Percentiles rank a stretch among this genome's conserved stretches.
These are phyloP conservation scores for Caenorhabditis sp. DNA, from an alignment of 2,888 invertebrate species.

Conservation along the genomic window DNA sequence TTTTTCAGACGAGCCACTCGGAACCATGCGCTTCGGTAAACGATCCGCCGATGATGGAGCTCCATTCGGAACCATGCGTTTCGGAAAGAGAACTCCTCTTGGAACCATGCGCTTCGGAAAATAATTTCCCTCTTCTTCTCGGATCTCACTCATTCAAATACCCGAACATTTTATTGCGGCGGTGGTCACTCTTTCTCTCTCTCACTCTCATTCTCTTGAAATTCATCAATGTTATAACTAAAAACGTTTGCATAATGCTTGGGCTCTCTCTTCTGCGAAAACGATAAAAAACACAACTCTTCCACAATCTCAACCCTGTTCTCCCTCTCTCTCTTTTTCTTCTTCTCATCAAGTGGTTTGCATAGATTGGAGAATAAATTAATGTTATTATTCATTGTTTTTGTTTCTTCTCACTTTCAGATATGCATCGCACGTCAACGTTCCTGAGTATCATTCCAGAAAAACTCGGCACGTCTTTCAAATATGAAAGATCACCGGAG, in stretches of 20 bases:
- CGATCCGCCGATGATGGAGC: conserved; percentile 30
- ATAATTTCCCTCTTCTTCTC: conserved; percentile 18
- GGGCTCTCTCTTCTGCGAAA: conserved; percentile 45
- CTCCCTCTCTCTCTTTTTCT: conserved; percentile 3
- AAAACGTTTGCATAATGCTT: no score
- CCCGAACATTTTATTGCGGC: conserved; percentile 14
- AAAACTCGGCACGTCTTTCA: neutral
- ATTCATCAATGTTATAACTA: conserved; percentile 23
- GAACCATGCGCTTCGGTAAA: conserved; percentile 54
- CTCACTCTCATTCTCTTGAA: conserved; percentile 23
- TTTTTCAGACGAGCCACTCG: conserved; percentile 33
- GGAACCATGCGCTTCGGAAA: conserved; percentile 78
- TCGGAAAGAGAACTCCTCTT: conserved; percentile 70
- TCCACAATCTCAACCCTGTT: neutral
- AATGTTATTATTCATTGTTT: conserved; percentile 60
- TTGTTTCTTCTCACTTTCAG: neutral
- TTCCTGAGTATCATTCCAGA: neutral
- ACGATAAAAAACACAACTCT: conserved; percentile 11
- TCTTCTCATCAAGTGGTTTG: conserved; percentile 56
- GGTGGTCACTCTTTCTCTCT: conserved; percentile 28
- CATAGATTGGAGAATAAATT: conserved; percentile 67
- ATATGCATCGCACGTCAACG: conserved; percentile 1
- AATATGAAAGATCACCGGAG: conserved; percentile 31
- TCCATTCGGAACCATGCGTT: conserved; percentile 72
- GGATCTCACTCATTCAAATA: neutral